phyloP scores from a whole-genome alignment of 2,888 invertebrate species.

The Teinopalpus imperialis region DNA sequence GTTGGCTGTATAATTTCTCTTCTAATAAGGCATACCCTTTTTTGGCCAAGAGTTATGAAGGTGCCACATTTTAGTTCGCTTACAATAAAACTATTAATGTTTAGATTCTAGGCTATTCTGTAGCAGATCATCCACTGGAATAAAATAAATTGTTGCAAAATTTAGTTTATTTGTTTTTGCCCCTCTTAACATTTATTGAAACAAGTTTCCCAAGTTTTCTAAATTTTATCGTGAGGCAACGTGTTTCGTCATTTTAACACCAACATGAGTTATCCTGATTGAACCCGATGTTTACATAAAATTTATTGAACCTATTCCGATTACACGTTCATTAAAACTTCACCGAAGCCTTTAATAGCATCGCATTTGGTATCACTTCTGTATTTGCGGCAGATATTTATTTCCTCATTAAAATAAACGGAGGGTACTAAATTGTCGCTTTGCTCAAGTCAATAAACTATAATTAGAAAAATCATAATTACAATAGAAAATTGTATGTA shows the following conservation, averaged over 20 bases:
- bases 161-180: no score
- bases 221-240: conserved; percentile 10
- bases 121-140: no score
- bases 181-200: no score
- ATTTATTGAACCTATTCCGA: conserved; percentile 34
- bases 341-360: conserved; percentile 42
- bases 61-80: no score
- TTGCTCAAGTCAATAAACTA: neutral
- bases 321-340: conserved; percentile 65
- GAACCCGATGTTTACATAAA: conserved; percentile 32
- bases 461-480: no score
- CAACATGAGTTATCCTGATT: conserved; percentile 16
- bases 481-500: no score
- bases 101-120: no score
- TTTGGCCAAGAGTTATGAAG: no score
- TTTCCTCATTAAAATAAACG: conserved; percentile 34
- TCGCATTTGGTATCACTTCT: conserved; percentile 44
- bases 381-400: conserved; percentile 39
- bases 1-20: no score
- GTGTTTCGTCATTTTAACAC: conserved; percentile 18
- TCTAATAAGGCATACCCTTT: no score
- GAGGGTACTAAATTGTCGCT: conserved; percentile 33
- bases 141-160: no score
- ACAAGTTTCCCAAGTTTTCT: conserved; percentile 9
- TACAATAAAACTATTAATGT: no score